These are phyloP conservation scores for Drosophila pseudotakahashii DNA, from an alignment of 2,888 invertebrate genomes.

Conservation along the genomic window DNA sequence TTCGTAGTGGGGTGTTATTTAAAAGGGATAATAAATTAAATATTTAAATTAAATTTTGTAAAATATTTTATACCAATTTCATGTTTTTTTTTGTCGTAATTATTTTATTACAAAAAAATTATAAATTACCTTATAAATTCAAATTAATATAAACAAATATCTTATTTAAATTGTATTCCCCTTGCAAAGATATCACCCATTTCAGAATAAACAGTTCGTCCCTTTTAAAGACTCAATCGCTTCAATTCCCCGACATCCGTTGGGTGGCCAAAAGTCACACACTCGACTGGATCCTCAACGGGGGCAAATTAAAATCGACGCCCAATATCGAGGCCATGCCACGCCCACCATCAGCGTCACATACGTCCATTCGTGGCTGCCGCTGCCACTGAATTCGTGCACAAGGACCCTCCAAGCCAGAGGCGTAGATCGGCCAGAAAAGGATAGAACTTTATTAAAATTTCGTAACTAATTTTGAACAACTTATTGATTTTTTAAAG, in stretches of 20 bases:
- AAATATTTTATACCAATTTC: too few species aligned
- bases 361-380: constrained; percentile 65
- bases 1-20: neutral
- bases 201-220: neutral
- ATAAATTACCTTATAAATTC: too few species aligned
- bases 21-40: neutral
- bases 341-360: constrained; percentile 49
- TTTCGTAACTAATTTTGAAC: too few species aligned
- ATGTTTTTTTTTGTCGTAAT: too few species aligned
- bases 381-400: constrained; percentile 13
- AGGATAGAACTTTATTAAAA: neutral
- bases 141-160: neutral
- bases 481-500: neutral
- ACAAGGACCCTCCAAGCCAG: constrained; percentile 19
- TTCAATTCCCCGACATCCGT: constrained; percentile 5
- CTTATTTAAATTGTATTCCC: neutral
- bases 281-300: constrained; percentile 26
- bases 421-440: neutral
- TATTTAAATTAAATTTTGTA: neutral
- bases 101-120: too few species aligned
- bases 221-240: constrained; percentile 30
- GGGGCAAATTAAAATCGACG: constrained; percentile 65
- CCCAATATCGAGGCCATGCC: constrained; percentile 54
- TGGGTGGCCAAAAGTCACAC: constrained; percentile 37
- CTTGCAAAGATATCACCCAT: neutral